Conservation (phyloP, 2,888 invertebrate genomes). For the Caenorhabditis becei region DNA sequence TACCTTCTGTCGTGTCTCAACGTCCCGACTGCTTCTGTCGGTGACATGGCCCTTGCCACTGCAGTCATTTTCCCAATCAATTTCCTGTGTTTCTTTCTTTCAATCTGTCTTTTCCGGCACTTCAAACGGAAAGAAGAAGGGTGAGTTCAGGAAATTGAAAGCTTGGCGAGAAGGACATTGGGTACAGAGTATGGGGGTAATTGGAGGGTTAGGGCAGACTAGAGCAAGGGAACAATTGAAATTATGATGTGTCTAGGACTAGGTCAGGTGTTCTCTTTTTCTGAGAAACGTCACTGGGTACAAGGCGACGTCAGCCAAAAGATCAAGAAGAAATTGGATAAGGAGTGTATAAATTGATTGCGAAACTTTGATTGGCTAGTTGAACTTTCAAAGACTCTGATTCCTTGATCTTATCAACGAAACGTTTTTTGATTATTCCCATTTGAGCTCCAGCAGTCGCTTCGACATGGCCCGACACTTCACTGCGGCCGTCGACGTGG, state of each 20-base stretch:
- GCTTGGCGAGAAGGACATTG: neutral
- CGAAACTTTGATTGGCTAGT: no score
- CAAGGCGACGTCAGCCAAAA: neutral
- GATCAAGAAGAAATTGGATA: neutral
- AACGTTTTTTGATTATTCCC: neutral
- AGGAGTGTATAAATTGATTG: neutral
- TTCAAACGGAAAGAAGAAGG: slow-evolving; percentile 38
- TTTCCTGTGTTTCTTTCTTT: slow-evolving; percentile 56
- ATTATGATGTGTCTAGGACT: neutral
- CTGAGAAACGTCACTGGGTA: neutral
- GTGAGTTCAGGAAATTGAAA: slow-evolving; percentile 32
- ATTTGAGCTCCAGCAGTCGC: slow-evolving; percentile 55
- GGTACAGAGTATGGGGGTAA: neutral
- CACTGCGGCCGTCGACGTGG: slow-evolving; percentile 54
- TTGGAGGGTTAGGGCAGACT: neutral
- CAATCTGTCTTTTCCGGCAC: slow-evolving; percentile 44
- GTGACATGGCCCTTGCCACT: slow-evolving; percentile 38
- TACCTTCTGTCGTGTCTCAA: slow-evolving; percentile 58
- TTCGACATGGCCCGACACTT: slow-evolving; percentile 61
- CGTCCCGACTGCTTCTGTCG: slow-evolving; percentile 36
- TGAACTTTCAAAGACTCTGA: no score
- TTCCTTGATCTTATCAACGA: neutral
- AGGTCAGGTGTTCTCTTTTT: neutral
- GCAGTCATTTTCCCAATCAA: slow-evolving; percentile 53
- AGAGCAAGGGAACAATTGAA: neutral